phyloP scores from a whole-genome alignment of 2,888 invertebrate species.

The Elysia crispata region DNA sequence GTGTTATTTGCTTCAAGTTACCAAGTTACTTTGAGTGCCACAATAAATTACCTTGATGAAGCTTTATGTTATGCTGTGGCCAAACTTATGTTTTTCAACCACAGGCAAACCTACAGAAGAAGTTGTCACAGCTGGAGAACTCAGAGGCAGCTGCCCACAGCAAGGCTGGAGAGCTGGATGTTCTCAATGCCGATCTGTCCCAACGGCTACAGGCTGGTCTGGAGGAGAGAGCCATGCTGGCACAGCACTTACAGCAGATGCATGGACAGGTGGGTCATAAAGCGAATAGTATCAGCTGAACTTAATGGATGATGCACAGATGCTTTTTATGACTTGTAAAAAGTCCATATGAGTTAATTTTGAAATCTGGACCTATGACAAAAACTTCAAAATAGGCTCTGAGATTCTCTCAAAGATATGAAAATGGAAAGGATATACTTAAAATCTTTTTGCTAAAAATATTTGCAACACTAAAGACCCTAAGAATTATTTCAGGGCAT shows the following conservation, averaged over 20 bases:
- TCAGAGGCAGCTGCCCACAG: slow-evolving; percentile 66
- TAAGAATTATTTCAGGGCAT: too few species aligned
- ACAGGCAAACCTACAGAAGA: slow-evolving; percentile 57
- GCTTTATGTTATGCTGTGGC: too few species aligned
- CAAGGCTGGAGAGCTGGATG: slow-evolving; percentile 65
- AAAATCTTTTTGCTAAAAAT: too few species aligned
- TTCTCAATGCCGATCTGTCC: slow-evolving; percentile 64
- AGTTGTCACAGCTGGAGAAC: slow-evolving; percentile 64
- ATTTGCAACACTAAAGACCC: too few species aligned
- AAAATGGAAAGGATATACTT: too few species aligned
- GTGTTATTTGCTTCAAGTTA: not conserved
- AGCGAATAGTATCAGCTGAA: too few species aligned
- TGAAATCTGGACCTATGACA: not conserved
- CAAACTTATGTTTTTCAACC: not conserved
- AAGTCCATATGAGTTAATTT: not conserved
- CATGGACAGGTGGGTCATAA: slow-evolving; percentile 52
- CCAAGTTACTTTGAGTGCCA: too few species aligned
- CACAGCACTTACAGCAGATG: slow-evolving; percentile 59
- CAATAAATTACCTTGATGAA: too few species aligned
- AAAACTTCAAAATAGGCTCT: too few species aligned
- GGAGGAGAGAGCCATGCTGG: slow-evolving; percentile 66
- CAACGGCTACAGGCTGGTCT: slow-evolving; percentile 63
- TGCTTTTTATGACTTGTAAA: not conserved
- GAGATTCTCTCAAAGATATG: too few species aligned
- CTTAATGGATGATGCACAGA: not conserved